Base-by-base conservation (phyloP, 2,888 invertebrate genomes). In the Rutpela maculata region DNA sequence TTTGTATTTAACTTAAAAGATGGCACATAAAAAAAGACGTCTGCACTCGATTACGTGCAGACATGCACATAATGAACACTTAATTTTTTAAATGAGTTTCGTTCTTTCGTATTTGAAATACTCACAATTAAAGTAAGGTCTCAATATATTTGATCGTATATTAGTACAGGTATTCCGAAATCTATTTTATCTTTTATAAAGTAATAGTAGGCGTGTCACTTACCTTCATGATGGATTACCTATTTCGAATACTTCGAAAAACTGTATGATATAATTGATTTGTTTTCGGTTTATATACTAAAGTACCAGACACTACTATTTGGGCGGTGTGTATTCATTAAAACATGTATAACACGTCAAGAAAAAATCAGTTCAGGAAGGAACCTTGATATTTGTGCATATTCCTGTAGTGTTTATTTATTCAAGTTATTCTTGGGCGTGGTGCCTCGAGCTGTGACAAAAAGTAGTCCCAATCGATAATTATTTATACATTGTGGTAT, bases 191-290 rank as follows among this genome's bases (percentile, higher is more conserved):
- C 31, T 35, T 7, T 35, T 43, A 43, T 43, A 43, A 15, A 43
- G n/a, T n/a, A 50, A 50, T 15, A 50, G 6, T 35, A 35, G 31
- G 31, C 7, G 31, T 50, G 15, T 26, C 18, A 68, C 80, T 82
- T 74, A 83, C 83, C 78, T 83, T 77, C 83, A 83, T 83, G 55
- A 63, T 81, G 77, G 35, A 57, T 19, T 83, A 84, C 84, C 84
- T 84, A 80, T 81, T 83, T 84, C 84, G 79, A 78, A 50, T 60
- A 77, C 79, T 38, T 69, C 80, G 84, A 84, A 84, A 84, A 84
- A 84, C 84, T 84, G 84, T 84, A 84, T 81, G 73, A 63, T 22
- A 10, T 11, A 31, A 38, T 19, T 17, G n/a, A n/a, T n/a, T 55
- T n/a, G 65, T 65, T 63, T 18, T 73, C 57, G 26, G 43, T 71